phyloP scores from a whole-genome alignment of 2,797 vertebrate genomes.

The Anniella stebbinsi region DNA sequence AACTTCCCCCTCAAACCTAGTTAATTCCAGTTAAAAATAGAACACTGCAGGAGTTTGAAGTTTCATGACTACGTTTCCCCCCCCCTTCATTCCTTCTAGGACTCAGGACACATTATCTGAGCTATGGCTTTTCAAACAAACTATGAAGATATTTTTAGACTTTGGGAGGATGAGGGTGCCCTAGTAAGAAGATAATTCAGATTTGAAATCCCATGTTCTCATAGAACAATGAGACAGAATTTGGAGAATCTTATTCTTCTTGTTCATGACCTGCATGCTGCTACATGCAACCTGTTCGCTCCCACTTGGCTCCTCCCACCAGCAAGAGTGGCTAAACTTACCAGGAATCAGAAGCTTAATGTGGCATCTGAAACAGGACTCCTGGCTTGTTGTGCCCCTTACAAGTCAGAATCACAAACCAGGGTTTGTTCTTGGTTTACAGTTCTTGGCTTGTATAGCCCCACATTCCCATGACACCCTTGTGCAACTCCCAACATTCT shows the following conservation, averaged over 20 bases:
- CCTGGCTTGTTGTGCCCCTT: background rate
- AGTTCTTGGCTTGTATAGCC: too few relatives aligned
- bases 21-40: slow-evolving; percentile 25
- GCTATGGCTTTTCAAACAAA: slow-evolving; percentile 26
- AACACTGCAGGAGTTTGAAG: background rate
- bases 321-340: background rate
- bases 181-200: background rate
- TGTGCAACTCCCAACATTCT: too few relatives aligned
- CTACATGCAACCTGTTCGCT: background rate
- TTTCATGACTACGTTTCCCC: background rate
- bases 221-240: background rate
- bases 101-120: background rate
- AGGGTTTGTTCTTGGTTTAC: background rate
- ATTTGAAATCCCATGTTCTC: slow-evolving; percentile 2
- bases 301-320: background rate
- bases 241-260: background rate
- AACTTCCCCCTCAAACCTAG: background rate
- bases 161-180: background rate
- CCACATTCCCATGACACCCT: too few relatives aligned
- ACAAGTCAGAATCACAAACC: background rate
- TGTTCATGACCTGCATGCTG: background rate
- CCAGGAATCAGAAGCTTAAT: background rate
- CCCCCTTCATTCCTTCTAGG: background rate
- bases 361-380: background rate
- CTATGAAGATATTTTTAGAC: background rate